phyloP scores from a whole-genome alignment of 2,888 invertebrate genomes.

The Leucania comma region DNA sequence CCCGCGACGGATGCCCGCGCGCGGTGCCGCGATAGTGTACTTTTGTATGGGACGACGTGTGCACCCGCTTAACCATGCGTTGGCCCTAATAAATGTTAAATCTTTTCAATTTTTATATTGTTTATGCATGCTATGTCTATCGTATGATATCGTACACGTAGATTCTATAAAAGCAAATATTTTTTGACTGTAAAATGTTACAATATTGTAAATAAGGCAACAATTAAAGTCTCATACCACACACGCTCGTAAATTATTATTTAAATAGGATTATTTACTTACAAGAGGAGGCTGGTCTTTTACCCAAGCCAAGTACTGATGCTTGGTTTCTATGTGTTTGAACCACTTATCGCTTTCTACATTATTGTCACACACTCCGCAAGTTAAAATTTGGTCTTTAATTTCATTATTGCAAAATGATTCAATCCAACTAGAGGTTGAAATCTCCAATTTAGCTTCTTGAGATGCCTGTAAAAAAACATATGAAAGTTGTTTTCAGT shows the following conservation, averaged over 20 bases:
- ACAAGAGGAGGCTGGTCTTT: slow-evolving; percentile 55
- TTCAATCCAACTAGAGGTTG: slow-evolving; percentile 15
- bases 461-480: slow-evolving; percentile 23
- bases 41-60: too few species aligned
- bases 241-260: background rate
- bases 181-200: too few species aligned
- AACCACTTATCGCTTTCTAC: slow-evolving; percentile 49
- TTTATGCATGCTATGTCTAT: too few species aligned
- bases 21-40: too few species aligned
- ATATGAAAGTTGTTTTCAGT: background rate
- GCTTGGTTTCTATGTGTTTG: slow-evolving; percentile 42
- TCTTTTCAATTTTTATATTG: too few species aligned
- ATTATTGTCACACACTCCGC: slow-evolving; percentile 55
- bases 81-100: too few species aligned
- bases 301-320: slow-evolving; percentile 63
- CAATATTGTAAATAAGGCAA: too few species aligned
- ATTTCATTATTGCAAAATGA: slow-evolving; percentile 24
- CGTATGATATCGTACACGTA: too few species aligned
- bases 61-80: too few species aligned
- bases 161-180: too few species aligned
- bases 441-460: slow-evolving; percentile 21
- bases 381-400: slow-evolving; percentile 38
- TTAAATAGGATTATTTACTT: slow-evolving; percentile 22
- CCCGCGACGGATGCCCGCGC: too few species aligned
- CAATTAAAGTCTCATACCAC: too few species aligned